These are phyloP conservation scores for Desmodus rotundus DNA, from an alignment of 2,113 vertebrate species.

Conservation along the genomic window DNA sequence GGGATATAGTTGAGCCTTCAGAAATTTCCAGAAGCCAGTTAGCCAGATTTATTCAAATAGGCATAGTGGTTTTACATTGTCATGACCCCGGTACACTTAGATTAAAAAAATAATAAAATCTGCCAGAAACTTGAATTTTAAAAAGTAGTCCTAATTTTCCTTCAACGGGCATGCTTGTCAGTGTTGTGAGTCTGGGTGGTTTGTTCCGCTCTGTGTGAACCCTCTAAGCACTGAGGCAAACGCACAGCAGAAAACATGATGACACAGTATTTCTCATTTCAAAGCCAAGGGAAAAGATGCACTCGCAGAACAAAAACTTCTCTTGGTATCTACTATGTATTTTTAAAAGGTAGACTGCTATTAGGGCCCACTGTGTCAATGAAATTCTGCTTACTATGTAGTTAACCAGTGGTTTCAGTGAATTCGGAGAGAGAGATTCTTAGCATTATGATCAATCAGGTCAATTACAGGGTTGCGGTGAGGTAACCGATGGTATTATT, in stretches of 20 bases:
- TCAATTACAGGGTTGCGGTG: conserved; percentile 45
- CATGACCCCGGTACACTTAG: neutral
- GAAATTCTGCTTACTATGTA: neutral
- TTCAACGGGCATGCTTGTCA: neutral
- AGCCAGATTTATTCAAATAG: neutral
- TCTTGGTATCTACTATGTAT: conserved; percentile 3
- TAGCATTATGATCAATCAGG: conserved; percentile 8
- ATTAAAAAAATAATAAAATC: neutral
- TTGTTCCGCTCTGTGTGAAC: neutral
- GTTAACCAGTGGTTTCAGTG: conserved; percentile 28
- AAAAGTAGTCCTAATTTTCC: neutral
- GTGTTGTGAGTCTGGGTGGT: neutral
- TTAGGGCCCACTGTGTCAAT: conserved; percentile 29
- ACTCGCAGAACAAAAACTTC: neutral
- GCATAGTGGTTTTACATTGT: neutral
- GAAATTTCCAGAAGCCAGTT: neutral
- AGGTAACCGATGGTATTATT: conserved; percentile 33
- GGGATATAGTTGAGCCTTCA: neutral
- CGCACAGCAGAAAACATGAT: conserved; percentile 12
- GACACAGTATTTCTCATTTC: neutral
- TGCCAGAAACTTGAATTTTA: neutral
- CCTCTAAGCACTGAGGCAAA: neutral
- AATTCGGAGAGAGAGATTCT: conserved; percentile 29
- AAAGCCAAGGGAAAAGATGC: neutral
- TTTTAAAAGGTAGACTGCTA: conserved; percentile 39